Evolutionary conservation across 2,113 vertebrate species (phyloP).

Genomic region (Laticauda colubrina): DNA sequence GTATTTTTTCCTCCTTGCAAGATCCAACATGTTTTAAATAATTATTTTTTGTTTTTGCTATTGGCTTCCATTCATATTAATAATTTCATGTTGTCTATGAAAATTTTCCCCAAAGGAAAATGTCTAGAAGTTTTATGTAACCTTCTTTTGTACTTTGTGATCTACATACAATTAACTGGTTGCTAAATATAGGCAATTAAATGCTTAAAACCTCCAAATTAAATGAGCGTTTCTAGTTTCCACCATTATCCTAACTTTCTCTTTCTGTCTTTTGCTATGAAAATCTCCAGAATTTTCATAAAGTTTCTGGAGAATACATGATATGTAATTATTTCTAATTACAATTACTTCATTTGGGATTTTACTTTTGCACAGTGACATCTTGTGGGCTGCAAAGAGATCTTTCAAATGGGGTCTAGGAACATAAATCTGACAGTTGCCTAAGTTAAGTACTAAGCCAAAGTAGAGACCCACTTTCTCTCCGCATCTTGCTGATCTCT

Average conservation of each 20-base stretch:
- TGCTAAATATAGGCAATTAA: constrained; percentile 9
- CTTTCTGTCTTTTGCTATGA: background rate
- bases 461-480: background rate
- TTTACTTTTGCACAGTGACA: background rate
- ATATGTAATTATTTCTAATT: constrained; percentile 11
- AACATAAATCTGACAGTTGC: background rate
- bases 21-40: background rate
- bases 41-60: constrained; percentile 1
- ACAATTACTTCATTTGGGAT: constrained; percentile 9
- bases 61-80: background rate
- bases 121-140: background rate
- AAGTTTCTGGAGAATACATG: background rate
- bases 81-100: background rate
- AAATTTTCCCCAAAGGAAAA: background rate
- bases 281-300: constrained; percentile 1
- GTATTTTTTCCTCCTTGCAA: background rate
- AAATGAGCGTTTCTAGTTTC: background rate
- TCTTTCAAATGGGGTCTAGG: background rate
- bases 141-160: background rate
- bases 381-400: background rate
- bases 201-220: background rate
- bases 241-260: constrained; percentile 6
- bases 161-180: background rate
- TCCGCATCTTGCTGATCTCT: background rate
- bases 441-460: background rate